Evolutionary conservation across 2,113 vertebrate species (phyloP), one percentile per base, ranked within the genome.

Genomic region (Prolemur simus): DNA sequence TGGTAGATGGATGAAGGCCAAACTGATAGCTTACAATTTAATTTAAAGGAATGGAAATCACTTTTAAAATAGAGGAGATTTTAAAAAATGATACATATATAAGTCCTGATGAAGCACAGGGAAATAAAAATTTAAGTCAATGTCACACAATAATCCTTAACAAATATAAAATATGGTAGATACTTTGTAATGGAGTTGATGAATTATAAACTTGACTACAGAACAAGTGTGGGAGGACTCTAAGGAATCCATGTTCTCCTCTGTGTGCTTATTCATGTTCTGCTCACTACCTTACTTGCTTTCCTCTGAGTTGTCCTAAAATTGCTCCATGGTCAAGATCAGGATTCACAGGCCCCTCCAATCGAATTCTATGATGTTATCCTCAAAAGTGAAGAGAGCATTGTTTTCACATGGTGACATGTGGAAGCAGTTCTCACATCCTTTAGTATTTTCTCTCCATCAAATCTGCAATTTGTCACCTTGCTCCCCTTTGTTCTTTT

Each of bases 41-140:
- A 69, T 18, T 76, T 77, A 64, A 66, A 13, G 25, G 32, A 81
- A 87, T 37, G 85, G 21, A 77, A 96, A 66, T 49, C 56, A 71
- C 20, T 81, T 86, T 37, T 45, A 87, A 92, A 89, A 54, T n/a
- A 23, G 0, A 27, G 3, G 52, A 45, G 18, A 12, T 66, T 82
- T 81, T 29, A 88, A 69, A 89, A 73, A 73, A 32, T 45, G 81
- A 3, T 52, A 88, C 47, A 27, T 29, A 87, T 27, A 71, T 39
- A 56, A 69, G 47, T 78, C 45, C 34, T 37, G 49, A 73, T 42
- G 74, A 78, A 42, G 71, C 25, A 20, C 47, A 10, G 47, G 23
- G 45, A 73, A 89, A 81, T 64, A 45, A 78, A 73, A 63, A 83
- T 34, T 5, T 54, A 88, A 54, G 42, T 77, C 7, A 49, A 34